Percentiles rank a stretch among this genome's conserved stretches.
These are phyloP conservation scores for Apostichopus californicus DNA, from an alignment of 35 echinoderm and acorn worm species.

Conservation along the genomic window DNA sequence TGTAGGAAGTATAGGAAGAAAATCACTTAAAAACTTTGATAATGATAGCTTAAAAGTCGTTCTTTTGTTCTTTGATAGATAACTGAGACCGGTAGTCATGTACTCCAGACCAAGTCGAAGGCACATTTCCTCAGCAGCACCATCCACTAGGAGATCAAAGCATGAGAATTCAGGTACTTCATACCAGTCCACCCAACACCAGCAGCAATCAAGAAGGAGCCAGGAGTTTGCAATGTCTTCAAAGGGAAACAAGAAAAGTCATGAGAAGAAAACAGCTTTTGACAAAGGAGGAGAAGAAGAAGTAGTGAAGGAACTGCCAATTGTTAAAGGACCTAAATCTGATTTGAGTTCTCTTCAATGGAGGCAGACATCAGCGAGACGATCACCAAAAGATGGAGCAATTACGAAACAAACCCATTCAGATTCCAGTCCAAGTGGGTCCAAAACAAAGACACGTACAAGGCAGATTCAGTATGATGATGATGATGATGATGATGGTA, in stretches of 20 bases:
- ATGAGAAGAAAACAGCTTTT: background rate
- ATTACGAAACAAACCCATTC: background rate
- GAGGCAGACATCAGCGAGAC: background rate
- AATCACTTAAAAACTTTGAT: no score
- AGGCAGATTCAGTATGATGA: background rate
- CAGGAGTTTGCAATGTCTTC: background rate
- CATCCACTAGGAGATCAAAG: background rate
- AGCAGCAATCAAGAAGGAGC: background rate
- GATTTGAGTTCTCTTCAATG: background rate
- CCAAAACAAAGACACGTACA: background rate
- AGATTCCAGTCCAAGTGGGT: background rate
- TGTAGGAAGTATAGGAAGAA: no score
- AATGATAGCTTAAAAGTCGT: background rate
- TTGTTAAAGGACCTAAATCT: background rate
- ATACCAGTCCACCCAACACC: background rate
- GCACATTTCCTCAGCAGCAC: background rate
- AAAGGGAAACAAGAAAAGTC: background rate
- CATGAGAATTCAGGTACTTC: background rate
- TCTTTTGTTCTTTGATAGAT: background rate
- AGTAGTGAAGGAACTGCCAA: background rate
- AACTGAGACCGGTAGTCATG: background rate
- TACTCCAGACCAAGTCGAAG: background rate
- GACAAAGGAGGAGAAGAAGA: constrained; percentile 1
- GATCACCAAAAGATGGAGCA: background rate
- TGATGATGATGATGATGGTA: no score